A percentile compares a stretch with the other conserved stretches of the same genome.
phyloP scores from a whole-genome alignment of 2,888 invertebrate genomes.

The Himalopsyche tibetana region DNA sequence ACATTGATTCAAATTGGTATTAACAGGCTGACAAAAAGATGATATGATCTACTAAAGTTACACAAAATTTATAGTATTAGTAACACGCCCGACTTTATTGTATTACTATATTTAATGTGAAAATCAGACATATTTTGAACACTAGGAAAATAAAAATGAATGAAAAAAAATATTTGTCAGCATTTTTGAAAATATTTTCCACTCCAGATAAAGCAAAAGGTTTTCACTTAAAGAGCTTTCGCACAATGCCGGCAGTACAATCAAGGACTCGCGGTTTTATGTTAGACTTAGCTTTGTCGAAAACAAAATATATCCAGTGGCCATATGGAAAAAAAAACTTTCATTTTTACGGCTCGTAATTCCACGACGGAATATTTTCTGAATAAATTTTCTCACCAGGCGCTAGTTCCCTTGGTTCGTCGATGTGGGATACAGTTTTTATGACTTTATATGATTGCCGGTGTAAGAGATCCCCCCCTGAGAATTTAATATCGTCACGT shows the following conservation, averaged over 20 bases:
- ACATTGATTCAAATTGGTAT: too few species aligned
- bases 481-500: conserved; percentile 19
- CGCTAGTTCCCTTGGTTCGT: conserved; percentile 1
- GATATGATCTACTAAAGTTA: too few species aligned
- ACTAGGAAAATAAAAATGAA: background rate
- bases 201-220: background rate
- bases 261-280: background rate
- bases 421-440: conserved; percentile 24
- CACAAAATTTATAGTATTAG: too few species aligned
- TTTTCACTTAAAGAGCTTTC: background rate
- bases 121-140: background rate
- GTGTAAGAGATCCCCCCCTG: background rate
- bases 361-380: background rate
- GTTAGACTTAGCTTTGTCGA: background rate
- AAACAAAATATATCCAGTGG: background rate
- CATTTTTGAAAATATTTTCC: background rate
- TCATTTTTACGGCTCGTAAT: conserved; percentile 9
- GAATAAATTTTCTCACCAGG: background rate
- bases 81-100: too few species aligned
- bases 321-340: background rate
- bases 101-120: background rate
- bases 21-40: too few species aligned
- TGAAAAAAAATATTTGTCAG: background rate
- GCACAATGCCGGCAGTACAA: background rate
- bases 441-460: conserved; percentile 13